Evolutionary conservation across 2,113 vertebrate species (phyloP).

Genomic region (Micronycteris hirsuta): DNA sequence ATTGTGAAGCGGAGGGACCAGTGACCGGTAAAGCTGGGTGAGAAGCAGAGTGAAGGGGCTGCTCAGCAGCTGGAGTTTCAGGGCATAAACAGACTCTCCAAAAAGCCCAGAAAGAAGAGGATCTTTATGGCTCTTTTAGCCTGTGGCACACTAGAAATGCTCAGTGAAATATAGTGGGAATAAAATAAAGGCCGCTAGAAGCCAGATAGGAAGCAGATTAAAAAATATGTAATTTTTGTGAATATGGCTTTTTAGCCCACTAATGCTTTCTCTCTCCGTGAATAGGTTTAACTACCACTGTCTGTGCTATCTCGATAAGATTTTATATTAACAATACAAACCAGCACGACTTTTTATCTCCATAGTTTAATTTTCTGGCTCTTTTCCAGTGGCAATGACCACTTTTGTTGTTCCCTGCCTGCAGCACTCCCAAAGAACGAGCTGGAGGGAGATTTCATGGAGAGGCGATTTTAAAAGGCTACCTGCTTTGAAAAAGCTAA

Average conservation of each 20-base stretch:
- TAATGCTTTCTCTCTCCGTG: not conserved
- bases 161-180: not conserved
- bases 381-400: not conserved
- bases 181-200: slow-evolving; percentile 28
- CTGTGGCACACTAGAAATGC: not conserved
- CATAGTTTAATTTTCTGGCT: slow-evolving; percentile 33
- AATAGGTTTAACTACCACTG: not conserved
- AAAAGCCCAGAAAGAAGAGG: not conserved
- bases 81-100: not conserved
- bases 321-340: slow-evolving; percentile 36
- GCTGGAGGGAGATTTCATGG: not conserved
- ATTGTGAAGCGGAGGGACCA: not conserved
- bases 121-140: not conserved
- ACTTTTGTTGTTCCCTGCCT: slow-evolving; percentile 11
- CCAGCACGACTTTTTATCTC: slow-evolving; percentile 15
- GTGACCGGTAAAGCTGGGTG: not conserved
- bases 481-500: not conserved
- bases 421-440: not conserved
- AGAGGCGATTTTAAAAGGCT: not conserved
- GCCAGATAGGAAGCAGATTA: not conserved
- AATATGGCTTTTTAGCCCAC: not conserved
- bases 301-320: not conserved
- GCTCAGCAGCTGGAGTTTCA: not conserved
- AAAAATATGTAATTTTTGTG: slow-evolving; percentile 11
- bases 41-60: not conserved